Base-by-base conservation (phyloP, 2,113 vertebrate species). In the Pluvianellus socialis region DNA sequence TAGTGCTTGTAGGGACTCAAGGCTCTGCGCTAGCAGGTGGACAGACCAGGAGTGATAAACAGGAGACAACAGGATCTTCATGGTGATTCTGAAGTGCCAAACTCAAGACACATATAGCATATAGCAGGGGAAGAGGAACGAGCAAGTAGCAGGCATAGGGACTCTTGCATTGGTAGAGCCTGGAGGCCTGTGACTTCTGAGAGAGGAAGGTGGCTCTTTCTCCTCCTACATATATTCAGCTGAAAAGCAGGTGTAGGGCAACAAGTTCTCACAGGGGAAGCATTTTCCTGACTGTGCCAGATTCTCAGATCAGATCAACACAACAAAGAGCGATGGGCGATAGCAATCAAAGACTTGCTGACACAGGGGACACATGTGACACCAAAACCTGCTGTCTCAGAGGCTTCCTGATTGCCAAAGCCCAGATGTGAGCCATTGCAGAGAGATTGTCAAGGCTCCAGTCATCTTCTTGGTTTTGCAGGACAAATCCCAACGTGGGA, bases 91-190 rank as follows among this genome's bases (percentile, higher is more conserved):
- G 38, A 44, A 59, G 16, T 10, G 27, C 44, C 59, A 38, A 58
- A 15, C 32, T 8, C 18, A 66, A 67, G 83, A 35, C 24, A 40
- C 4, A 8, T 4, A 26, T 11, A 7, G 18, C 4, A 8, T 4
- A 26, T 11, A 7, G 18, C 45, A 55, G 2, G 13, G 62, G 35
- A 75, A 42, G 19, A 75, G 9, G 40, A 92, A 14, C 7, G 16
- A 61, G 14, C 17, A 30, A 0, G 2, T 12, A 8, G 14, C 19
- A 52, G 28, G 28, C 14, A 21, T 1, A n/a, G 30, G 7, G 52
- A 42, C 15, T 38, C 20, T 17, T 45, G 44, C 33, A 75, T 5
- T 11, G 7, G 5, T 61, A 24, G 11, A 75, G 10, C 40, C 30
- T 24, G 24, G 30, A n/a, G 24, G 26, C 10, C 62, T 32, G 1